A percentile compares a stretch with the other conserved stretches of the same genome.
These are phyloP conservation scores for Acronicta alni DNA, from an alignment of 2,888 invertebrate genomes.

Conservation along the genomic window DNA sequence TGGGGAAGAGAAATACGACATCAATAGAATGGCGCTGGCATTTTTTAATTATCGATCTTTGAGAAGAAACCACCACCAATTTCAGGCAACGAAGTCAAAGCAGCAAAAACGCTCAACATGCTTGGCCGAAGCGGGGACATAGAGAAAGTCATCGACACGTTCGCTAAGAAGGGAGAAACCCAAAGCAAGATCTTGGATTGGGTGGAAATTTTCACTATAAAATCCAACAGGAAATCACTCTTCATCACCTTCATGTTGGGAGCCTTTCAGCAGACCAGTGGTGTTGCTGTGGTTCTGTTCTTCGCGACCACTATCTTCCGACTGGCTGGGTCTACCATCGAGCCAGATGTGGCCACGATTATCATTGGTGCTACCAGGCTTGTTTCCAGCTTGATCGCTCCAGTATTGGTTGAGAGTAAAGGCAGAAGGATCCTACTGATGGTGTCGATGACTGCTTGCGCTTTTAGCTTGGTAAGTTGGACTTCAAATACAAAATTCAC, in stretches of 20 bases:
- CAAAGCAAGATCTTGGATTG: slow-evolving; percentile 42
- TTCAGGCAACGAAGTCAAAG: slow-evolving; percentile 61
- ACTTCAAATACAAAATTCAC: too few relatives aligned
- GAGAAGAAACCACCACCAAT: slow-evolving; percentile 5
- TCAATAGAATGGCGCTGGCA: too few relatives aligned
- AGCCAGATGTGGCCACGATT: slow-evolving; percentile 67
- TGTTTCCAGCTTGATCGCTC: slow-evolving; percentile 61
- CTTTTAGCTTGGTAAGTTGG: slow-evolving; percentile 29
- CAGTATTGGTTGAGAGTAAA: slow-evolving; percentile 64
- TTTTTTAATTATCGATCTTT: too few relatives aligned
- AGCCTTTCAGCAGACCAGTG: slow-evolving; percentile 64
- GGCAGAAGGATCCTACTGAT: slow-evolving; percentile 65
- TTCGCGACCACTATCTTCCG: slow-evolving; percentile 68
- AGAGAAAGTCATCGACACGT: slow-evolving; percentile 47
- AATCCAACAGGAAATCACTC: slow-evolving; percentile 63
- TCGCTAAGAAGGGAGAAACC: slow-evolving; percentile 2
- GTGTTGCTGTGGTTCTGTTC: slow-evolving; percentile 62
- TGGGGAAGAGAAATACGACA: too few relatives aligned
- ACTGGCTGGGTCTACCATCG: slow-evolving; percentile 62
- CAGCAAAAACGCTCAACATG: slow-evolving; percentile 60
- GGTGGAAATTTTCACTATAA: slow-evolving; percentile 53
- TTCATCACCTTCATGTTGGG: slow-evolving; percentile 62
- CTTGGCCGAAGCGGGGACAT: slow-evolving; percentile 61
- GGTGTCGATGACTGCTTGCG: slow-evolving; percentile 58
- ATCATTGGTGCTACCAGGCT: slow-evolving; percentile 58